Conservation (phyloP, 1,140 invertebrate species). For the Latrodectus geometricus region DNA sequence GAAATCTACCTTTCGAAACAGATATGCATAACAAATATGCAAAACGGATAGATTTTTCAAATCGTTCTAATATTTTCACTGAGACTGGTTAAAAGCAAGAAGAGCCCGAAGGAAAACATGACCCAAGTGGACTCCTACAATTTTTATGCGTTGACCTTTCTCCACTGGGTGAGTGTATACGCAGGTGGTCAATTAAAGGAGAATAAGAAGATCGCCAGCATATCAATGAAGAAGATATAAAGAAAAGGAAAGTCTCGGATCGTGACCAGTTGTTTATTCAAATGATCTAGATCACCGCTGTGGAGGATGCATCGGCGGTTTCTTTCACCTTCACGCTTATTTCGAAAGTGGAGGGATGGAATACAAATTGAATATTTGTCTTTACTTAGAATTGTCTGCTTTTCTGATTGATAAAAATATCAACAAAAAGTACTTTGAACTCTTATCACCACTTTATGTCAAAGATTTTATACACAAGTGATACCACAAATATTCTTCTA, state of each 20-base stretch:
- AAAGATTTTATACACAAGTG: no score
- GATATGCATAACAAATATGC: no score
- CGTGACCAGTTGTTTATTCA: slow-evolving; percentile 30
- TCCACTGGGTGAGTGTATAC: not conserved
- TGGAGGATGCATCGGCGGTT: not conserved
- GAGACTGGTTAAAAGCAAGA: not conserved
- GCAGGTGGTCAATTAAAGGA: slow-evolving; percentile 33
- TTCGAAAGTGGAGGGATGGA: not conserved
- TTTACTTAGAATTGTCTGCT: not conserved
- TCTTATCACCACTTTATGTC: no score
- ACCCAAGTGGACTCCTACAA: not conserved
- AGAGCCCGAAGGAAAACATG: no score
- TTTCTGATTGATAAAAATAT: no score
- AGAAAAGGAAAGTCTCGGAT: not conserved
- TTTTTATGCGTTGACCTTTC: slow-evolving; percentile 13
- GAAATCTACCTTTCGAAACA: no score
- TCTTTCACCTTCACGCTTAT: not conserved
- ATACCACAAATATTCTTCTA: no score
- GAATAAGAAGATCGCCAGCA: not conserved
- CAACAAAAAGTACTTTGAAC: no score
- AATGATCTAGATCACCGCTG: slow-evolving; percentile 6
- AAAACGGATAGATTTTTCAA: no score
- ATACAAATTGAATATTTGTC: not conserved
- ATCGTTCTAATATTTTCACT: no score
- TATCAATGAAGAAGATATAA: not conserved